phyloP scores from a whole-genome alignment of 2,888 invertebrate genomes.

The Sicus ferrugineus region DNA sequence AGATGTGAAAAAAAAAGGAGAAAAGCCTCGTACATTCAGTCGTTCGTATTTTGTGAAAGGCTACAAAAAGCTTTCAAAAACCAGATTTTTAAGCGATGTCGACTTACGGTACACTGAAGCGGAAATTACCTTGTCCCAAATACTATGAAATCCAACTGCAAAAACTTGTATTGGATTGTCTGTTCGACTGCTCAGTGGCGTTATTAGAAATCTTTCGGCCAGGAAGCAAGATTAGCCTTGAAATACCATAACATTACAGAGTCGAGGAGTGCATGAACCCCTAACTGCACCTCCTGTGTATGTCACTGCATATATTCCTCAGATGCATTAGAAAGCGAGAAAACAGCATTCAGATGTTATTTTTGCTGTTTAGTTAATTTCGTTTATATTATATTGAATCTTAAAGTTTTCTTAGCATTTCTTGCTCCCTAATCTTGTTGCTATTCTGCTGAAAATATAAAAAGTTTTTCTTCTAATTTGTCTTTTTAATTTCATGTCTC shows the following conservation, averaged over 20 bases:
- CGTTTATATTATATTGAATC: neutral
- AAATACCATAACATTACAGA: too few relatives aligned
- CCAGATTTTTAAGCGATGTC: constrained; percentile 15
- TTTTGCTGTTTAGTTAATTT: neutral
- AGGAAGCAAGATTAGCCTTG: too few relatives aligned
- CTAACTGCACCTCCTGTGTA: too few relatives aligned
- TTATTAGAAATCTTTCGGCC: constrained; percentile 6
- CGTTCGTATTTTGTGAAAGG: constrained; percentile 21
- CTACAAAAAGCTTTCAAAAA: constrained; percentile 18
- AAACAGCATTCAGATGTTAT: neutral
- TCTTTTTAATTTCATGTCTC: neutral
- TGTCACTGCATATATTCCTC: neutral
- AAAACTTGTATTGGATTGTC: constrained; percentile 12
- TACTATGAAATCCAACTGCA: constrained; percentile 31
- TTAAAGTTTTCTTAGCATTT: neutral
- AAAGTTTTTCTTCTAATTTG: neutral
- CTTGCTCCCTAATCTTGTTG: neutral
- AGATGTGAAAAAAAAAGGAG: neutral
- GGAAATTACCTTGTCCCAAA: constrained; percentile 57
- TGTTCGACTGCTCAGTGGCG: neutral
- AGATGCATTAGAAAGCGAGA: neutral
- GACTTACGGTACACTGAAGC: constrained; percentile 42
- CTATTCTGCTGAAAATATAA: neutral
- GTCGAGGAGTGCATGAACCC: too few relatives aligned
- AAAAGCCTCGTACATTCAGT: neutral